A percentile compares a stretch with the other conserved stretches of the same genome.
Conservation (phyloP, 2,888 invertebrate genomes). For the Campopleginae sp. region DNA sequence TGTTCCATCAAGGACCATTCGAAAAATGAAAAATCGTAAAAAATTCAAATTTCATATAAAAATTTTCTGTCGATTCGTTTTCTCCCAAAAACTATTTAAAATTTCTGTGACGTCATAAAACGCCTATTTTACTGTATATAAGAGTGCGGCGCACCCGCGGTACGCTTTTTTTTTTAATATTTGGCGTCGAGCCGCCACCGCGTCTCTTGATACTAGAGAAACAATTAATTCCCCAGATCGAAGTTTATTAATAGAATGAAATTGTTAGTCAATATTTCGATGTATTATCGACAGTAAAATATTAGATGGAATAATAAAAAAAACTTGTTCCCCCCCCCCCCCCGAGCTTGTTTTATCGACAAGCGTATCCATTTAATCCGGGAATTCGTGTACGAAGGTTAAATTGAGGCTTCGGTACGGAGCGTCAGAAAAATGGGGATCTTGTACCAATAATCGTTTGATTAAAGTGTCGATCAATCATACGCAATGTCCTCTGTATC, state of each 20-base stretch:
- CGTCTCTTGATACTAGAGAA: too few species aligned
- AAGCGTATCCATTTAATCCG: slow-evolving; percentile 16
- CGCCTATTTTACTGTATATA: too few species aligned
- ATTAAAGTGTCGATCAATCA: slow-evolving; percentile 63
- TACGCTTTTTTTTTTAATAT: background rate
- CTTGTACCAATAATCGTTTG: slow-evolving; percentile 47
- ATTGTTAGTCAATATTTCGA: background rate
- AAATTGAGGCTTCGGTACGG: slow-evolving; percentile 3
- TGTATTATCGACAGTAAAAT: background rate
- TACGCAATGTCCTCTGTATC: slow-evolving; percentile 12
- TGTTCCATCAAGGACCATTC: too few species aligned
- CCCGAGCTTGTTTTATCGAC: background rate
- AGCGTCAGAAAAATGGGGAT: slow-evolving; percentile 39
- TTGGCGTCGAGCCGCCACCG: too few species aligned
- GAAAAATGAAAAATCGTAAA: too few species aligned
- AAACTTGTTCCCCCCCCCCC: background rate
- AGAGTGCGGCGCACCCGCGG: too few species aligned
- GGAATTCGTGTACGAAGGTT: slow-evolving; percentile 15
- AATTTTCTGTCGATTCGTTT: too few species aligned
- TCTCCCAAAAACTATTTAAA: too few species aligned
- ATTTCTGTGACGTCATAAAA: too few species aligned
- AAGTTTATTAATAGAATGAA: background rate
- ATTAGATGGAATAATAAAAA: background rate
- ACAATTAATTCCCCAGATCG: too few species aligned
- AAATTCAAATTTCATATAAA: too few species aligned